Base-by-base conservation (phyloP, 2,888 invertebrate species). In the Sinodicranocentrus sp. region DNA sequence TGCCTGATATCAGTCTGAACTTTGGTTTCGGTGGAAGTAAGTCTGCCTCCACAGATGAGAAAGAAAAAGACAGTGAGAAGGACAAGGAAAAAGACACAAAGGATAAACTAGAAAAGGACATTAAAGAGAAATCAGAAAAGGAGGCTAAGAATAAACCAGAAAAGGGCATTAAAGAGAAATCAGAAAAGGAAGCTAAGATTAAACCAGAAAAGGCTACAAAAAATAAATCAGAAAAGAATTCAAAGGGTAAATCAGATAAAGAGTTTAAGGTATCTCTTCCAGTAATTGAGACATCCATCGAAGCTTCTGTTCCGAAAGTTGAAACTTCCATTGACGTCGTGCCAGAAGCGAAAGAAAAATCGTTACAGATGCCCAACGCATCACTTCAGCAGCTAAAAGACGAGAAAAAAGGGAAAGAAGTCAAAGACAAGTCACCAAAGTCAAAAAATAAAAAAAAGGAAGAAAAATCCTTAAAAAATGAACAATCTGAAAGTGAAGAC, bases 1-100 rank as follows among this genome's bases (percentile, higher is more conserved):
- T 90, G 33, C 90, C 90, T 1, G 88, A 88, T 61, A 72, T 88
- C 23, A 86, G 87, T 52, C 63, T 87, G 15, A 87, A 84, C 61
- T 88, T 88, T 84, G 86, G 88, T 8, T 85, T 84, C 57, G 70
- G 84, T 17, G 76, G 79, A 13, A 26, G 48, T 33, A 85, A 79
- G 26, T 71, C 82, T 21, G 54, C 68, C 8, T 5, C 65, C 0
- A 15, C 17, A 13, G 71, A 5, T 0, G 70, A 70, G 5, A 59
- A 78, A 44, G 68, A 67, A 19, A 63, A 70, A 21, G 59, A 79
- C 44, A 5, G 26, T 17, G 48, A 39, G 19, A 48, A 70, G n/a
- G 52, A 54, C 5, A 44, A 57, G 28, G 54, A 25, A n/a, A 54
- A 71, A 21, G 54, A 59, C 13, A 44, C 23, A 19, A 33, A 63